Percentiles rank a stretch among this genome's conserved stretches.
Evolutionary conservation across 2,888 invertebrate genomes (phyloP).

Genomic region (Lysandra bellargus): DNA sequence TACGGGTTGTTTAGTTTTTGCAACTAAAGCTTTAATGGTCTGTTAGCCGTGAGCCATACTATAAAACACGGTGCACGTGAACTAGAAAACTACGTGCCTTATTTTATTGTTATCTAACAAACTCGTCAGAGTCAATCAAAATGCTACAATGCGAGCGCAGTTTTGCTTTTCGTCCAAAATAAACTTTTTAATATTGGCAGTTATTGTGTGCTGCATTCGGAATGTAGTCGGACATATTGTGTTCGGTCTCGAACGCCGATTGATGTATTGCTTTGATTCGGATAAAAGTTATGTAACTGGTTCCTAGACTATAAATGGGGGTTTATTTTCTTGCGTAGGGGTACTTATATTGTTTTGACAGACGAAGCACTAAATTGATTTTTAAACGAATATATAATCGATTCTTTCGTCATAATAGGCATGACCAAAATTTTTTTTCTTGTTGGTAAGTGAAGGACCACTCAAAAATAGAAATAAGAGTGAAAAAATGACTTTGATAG

Average conservation of each 20-base stretch:
- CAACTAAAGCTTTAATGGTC: background rate
- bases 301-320: background rate
- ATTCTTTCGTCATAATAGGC: background rate
- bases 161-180: slow-evolving; percentile 24
- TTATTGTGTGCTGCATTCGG: slow-evolving; percentile 22
- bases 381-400: background rate
- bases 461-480: no score
- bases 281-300: background rate
- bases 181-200: slow-evolving; percentile 29
- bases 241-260: slow-evolving; percentile 9
- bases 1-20: background rate
- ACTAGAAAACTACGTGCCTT: slow-evolving; percentile 1
- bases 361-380: background rate
- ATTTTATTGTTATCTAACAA: slow-evolving; percentile 22
- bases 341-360: background rate
- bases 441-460: no score
- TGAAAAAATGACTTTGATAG: no score
- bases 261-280: slow-evolving; percentile 5
- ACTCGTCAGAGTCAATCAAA: slow-evolving; percentile 22
- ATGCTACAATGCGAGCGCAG: slow-evolving; percentile 10
- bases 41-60: background rate
- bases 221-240: slow-evolving; percentile 24
- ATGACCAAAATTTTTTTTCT: no score
- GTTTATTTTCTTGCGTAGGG: background rate
- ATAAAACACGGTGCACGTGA: background rate